Base-by-base conservation (phyloP, 2,113 vertebrate species). In the Columbina picui region DNA sequence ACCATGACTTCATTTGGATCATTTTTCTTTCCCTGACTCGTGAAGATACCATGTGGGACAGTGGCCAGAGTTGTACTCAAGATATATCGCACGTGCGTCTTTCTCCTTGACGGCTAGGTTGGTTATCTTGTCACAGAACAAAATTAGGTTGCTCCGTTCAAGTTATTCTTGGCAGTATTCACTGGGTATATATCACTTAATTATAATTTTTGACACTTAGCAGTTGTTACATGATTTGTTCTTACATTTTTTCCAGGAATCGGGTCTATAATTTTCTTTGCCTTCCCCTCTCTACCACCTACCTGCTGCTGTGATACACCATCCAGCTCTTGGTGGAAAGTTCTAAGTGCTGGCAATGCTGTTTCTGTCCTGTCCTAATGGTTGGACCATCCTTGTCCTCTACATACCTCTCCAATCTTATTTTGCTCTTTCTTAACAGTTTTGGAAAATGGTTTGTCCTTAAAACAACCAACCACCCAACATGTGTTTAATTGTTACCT, bases 1-100 rank as follows among this genome's bases (percentile, higher is more conserved):
- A 11, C 47, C 39, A 2, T 82, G 87, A 14, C 56, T 93, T 84
- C 17, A 34, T 73, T 39, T 17, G 55, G 34, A 34, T 21, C 16
- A 5, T 87, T 88, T 70, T 38, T 36, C 29, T 79, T 78, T 69
- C 23, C 25, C 27, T 69, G 79, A 34, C 52, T 77, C 2, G 0
- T 74, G 64, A 57, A 83, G 39, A 15, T 65, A 45, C 2, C 1
- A 2, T 32, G 41, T 3, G 45, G 70, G 77, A 56, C 65, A n/a
- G 32, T 60, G 52, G 49, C 79, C 78, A 94, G 45, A 38, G 64
- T 20, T 53, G 15, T 73, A 23, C 47, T 89, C 22, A 34, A 63
- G 76, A 68, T 64, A 50, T 7, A 81, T 78, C 5, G 0, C 59
- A 45, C 0, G 0, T 61, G 34, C 4, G 2, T n/a, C 52, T 78